Conservation (phyloP, 2,113 vertebrate genomes). For the Pipra filicauda region DNA sequence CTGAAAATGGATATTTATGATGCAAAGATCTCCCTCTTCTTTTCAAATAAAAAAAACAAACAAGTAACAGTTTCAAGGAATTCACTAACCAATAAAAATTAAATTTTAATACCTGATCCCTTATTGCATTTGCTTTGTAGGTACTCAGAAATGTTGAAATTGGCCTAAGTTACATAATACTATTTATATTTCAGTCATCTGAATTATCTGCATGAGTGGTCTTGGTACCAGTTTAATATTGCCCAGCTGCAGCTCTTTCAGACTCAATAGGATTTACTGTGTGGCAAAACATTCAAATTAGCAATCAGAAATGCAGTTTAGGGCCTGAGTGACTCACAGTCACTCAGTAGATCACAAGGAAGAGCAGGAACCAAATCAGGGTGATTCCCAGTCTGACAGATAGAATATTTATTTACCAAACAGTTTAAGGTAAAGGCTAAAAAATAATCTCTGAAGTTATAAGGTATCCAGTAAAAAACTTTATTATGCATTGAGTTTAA, state of each 20-base stretch:
- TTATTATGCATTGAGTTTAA: background rate
- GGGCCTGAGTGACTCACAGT: background rate
- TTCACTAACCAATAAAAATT: background rate
- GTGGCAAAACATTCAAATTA: background rate
- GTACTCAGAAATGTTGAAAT: background rate
- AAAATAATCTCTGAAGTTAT: background rate
- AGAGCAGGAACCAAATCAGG: background rate
- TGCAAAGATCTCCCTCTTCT: background rate
- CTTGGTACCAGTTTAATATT: background rate
- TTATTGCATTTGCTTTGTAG: background rate
- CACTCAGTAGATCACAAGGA: background rate
- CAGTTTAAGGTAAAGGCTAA: background rate
- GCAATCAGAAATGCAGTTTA: background rate
- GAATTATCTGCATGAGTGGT: background rate
- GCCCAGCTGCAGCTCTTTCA: background rate
- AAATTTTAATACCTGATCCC: background rate
- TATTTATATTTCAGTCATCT: background rate
- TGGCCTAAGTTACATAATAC: background rate
- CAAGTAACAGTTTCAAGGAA: background rate
- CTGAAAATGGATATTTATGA: background rate
- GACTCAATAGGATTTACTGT: background rate
- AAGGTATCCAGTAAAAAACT: background rate
- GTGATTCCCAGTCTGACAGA: background rate
- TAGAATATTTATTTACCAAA: background rate
- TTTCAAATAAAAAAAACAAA: background rate